These are phyloP conservation scores for Eristalinus aeneus DNA, from an alignment of 2,888 invertebrate genomes.

Conservation along the genomic window DNA sequence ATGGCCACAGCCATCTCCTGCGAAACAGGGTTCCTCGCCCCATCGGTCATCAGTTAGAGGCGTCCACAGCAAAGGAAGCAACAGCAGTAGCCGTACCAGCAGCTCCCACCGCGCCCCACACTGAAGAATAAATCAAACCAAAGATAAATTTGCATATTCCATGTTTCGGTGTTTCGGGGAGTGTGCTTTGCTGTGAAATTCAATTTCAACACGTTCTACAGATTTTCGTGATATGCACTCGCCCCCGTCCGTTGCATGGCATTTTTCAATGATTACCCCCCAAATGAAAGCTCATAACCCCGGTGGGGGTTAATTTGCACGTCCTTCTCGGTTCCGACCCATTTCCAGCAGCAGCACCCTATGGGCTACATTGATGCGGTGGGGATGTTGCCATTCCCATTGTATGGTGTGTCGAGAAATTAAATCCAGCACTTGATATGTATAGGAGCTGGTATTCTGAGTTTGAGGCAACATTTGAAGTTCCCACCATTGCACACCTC, in stretches of 20 bases:
- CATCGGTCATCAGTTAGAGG: background rate
- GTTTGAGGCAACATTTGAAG: background rate
- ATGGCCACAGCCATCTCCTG: background rate
- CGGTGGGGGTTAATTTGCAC: constrained; percentile 61
- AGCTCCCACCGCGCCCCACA: background rate
- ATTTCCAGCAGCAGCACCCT: background rate
- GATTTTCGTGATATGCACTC: constrained; percentile 52
- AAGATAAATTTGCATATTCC: constrained; percentile 48
- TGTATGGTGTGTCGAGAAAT: constrained; percentile 37
- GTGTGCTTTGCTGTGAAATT: constrained; percentile 32
- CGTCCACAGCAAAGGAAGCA: background rate
- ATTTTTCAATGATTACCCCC: constrained; percentile 55
- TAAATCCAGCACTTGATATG: constrained; percentile 16
- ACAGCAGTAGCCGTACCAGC: background rate
- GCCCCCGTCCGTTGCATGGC: constrained; percentile 41
- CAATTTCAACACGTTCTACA: constrained; percentile 61
- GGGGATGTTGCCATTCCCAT: constrained; percentile 11
- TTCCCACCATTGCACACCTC: background rate
- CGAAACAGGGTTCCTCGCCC: background rate
- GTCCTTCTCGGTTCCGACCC: constrained; percentile 33
- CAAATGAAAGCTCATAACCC: constrained; percentile 39
- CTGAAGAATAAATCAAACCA: constrained; percentile 27
- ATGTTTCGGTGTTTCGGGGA: constrained; percentile 17
- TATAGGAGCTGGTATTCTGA: background rate
- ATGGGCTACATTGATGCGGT: constrained; percentile 31